phyloP scores from a whole-genome alignment of 37 sponge, comb jelly and placozoan species.

The Aplysina aerophoba region DNA sequence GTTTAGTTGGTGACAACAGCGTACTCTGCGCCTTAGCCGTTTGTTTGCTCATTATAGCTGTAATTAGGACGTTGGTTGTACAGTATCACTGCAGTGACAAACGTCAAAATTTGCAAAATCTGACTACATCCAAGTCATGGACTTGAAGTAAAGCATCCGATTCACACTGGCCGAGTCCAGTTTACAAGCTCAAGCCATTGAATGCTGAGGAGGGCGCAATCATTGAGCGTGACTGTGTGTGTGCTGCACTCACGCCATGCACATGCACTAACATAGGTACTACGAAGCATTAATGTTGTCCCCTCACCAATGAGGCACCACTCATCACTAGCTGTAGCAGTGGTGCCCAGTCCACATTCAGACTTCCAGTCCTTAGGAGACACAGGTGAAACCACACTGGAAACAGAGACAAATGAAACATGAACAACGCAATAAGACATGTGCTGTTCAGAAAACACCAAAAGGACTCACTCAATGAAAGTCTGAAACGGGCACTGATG shows the following conservation, averaged over 20 bases:
- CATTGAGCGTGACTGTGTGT: too few relatives aligned
- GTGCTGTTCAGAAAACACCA: not conserved
- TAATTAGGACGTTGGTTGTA: too few relatives aligned
- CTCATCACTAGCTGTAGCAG: not conserved
- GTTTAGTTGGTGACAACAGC: too few relatives aligned
- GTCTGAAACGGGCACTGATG: not conserved
- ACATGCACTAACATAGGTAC: not conserved
- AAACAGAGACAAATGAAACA: not conserved
- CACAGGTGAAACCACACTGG: not conserved
- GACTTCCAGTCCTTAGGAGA: not conserved
- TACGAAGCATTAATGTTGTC: not conserved
- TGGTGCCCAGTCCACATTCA: constrained; percentile 9
- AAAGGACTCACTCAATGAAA: constrained; percentile 8
- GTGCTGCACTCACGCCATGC: not conserved
- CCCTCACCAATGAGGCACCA: not conserved
- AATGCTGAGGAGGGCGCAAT: too few relatives aligned
- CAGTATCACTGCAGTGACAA: too few relatives aligned
- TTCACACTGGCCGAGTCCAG: too few relatives aligned
- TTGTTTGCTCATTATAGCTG: too few relatives aligned
- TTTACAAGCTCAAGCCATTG: too few relatives aligned
- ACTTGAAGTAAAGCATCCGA: too few relatives aligned
- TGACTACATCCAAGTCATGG: too few relatives aligned
- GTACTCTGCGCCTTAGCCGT: too few relatives aligned
- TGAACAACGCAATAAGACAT: not conserved
- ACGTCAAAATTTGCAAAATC: too few relatives aligned